Conservation (phyloP, 92 coral and sea anemone species). For the Pocillopora meandrina region DNA sequence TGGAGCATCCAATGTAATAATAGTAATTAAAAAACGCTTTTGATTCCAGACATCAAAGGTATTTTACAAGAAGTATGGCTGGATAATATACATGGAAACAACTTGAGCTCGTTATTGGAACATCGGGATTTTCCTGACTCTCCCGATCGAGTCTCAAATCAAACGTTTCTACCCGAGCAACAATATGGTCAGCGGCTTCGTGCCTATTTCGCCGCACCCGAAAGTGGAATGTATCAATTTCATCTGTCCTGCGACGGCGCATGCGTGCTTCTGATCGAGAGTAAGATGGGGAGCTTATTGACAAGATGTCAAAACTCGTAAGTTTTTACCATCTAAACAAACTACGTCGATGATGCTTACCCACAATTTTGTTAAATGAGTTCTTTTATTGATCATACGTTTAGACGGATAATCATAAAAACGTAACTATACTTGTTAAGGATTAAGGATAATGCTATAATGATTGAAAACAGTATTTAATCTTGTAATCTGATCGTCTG, state of each 20-base stretch:
- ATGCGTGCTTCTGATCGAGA: conserved; percentile 6
- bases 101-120: conserved; percentile 13
- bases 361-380: background rate
- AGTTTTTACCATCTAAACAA: background rate
- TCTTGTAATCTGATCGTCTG: no score
- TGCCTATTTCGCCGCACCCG: conserved; percentile 16
- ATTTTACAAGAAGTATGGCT: conserved; percentile 38
- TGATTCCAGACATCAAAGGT: conserved; percentile 25
- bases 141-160: background rate
- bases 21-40: background rate
- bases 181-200: conserved; percentile 34
- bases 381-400: no score
- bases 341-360: background rate
- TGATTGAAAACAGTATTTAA: no score
- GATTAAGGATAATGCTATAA: no score
- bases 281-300: background rate
- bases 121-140: conserved; percentile 5
- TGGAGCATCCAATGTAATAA: no score
- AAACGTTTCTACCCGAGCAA: background rate
- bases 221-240: conserved; percentile 29
- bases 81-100: background rate
- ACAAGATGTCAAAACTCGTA: conserved; percentile 17
- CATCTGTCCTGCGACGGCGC: conserved; percentile 19
- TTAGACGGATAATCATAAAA: no score
- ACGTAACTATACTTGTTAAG: no score